Base-by-base conservation (phyloP, 2,797 vertebrate genomes). In the Myripristis jacobus region DNA sequence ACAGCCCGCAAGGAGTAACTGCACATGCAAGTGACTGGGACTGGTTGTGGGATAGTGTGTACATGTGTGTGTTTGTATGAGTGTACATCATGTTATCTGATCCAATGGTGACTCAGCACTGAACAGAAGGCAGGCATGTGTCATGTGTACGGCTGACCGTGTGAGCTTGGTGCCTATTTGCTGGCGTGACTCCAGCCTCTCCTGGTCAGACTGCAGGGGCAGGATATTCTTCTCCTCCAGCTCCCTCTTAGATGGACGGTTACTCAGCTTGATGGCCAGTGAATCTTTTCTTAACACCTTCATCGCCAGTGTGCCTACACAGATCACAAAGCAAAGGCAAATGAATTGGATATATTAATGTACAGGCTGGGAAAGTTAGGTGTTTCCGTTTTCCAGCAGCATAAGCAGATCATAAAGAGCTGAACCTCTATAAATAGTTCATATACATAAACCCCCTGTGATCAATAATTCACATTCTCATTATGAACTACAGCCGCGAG, bases 221-320 rank as follows among this genome's bases (percentile, higher is more conserved):
- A 99, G 94, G 81, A 99, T 99, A 85, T 99, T 99, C 88, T 98
- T 99, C 34, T 99, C 98, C 86, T 98, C 96, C 78, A 99, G 92
- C 48, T 99, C 98, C 81, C 96, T 87, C 84, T 97, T 96, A 6
- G 97, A 96, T 19, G 98, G 98, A 76, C 98, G 96, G 92, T 99
- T 99, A 78, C 96, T 96, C 75, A 99, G 91, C 87, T 99, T 99
- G 90, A 99, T 96, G 83, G 97, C 97, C 90, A 99, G 92, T 7
- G 97, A 98, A 89, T 99, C 98, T 90, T 97, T 97, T 66, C 96
- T 93, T 86, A 97, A 91, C 73, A 99, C 95, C 87, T 97, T 98
- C 93, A 95, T 94, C 85, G 97, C 97, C 84, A 99, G 91, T 60
- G 95, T 95, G 87, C 96, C 98, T 99, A 24, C 5, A 34, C n/a